Evolutionary conservation across 2,888 invertebrate genomes (phyloP), one percentile per base, ranked within the genome.

Genomic region (Pandemis cinnamomeana): DNA sequence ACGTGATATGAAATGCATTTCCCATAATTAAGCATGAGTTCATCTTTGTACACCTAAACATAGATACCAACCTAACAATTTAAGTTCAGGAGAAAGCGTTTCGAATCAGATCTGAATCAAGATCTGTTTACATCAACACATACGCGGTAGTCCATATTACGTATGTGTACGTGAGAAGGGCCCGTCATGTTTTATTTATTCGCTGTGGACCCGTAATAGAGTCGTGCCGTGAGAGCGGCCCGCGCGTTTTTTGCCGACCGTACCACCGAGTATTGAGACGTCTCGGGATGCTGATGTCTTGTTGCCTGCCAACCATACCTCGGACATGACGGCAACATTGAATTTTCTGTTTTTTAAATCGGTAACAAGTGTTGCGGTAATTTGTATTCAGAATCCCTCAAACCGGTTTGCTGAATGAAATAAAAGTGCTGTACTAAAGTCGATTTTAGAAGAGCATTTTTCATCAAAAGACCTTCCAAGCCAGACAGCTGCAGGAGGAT

Each of bases 131-230:
- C 91, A 91, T 90, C 87, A 88, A 87, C 87, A 88, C 86, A 84
- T 86, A 87, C 86, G 85, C 61, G 61, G 41, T 36, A 61, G 63
- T 63, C 63, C 44, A 63, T 84, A 84, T 83, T 88, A 86, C 84
- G 85, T 87, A 84, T 83, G 82, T 85, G 89, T 89, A 90, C 89
- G 91, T 91, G 92, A 91, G 92, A 92, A 93, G 91, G 92, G 92
- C 91, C 87, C 92, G 88, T 92, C 93, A 94, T 94, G 94, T 94
- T 93, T 94, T 94, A 94, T 94, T 93, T 94, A 94, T 94, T 90
- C 87, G 90, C 90, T 85, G 88, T 87, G 86, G 88, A 90, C 89
- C 89, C 84, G 92, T 93, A 93, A 94, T 94, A 94, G 93, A 93
- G 94, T 92, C 92, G 93, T 92, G 91, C 89, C 90, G 91, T 93